A percentile compares a stretch with the other conserved stretches of the same genome.
Conservation (phyloP, 92 coral and sea anemone species). For the Zoanthus sansibaricus region DNA sequence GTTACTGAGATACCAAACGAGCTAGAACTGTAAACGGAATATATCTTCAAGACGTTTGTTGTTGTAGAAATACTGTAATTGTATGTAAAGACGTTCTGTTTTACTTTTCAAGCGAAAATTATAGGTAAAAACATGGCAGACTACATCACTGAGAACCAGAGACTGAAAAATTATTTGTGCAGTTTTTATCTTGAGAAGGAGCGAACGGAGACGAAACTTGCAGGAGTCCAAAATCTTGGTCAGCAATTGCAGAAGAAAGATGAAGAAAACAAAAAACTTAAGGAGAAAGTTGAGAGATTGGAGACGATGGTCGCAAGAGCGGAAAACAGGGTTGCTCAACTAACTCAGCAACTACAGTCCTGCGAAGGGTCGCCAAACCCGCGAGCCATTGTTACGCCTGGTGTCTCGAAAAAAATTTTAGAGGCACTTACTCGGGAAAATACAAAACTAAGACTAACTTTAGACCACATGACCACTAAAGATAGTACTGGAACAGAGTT, state of each 20-base stretch:
- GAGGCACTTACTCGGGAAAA: slow-evolving; percentile 87
- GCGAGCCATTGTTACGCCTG: slow-evolving; percentile 79
- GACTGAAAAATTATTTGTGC: slow-evolving; percentile 62
- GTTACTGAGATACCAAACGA: too few relatives aligned
- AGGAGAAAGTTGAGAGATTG: slow-evolving; percentile 66
- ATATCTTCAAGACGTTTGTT: too few relatives aligned
- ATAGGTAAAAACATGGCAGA: slow-evolving; percentile 18
- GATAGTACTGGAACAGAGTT: slow-evolving; percentile 69
- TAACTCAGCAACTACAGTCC: slow-evolving; percentile 43
- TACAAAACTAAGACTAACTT: slow-evolving; percentile 77
- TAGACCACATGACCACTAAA: slow-evolving; percentile 73
- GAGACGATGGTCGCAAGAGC: slow-evolving; percentile 82
- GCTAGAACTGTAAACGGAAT: too few relatives aligned
- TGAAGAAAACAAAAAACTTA: slow-evolving; percentile 46
- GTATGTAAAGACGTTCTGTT: too few relatives aligned
- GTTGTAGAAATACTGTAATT: too few relatives aligned
- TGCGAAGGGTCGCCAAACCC: slow-evolving; percentile 56
- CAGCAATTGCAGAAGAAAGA: slow-evolving; percentile 73
- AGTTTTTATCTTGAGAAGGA: slow-evolving; percentile 49
- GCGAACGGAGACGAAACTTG: slow-evolving; percentile 58
- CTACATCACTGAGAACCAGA: slow-evolving; percentile 37
- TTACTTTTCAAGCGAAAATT: too few relatives aligned
- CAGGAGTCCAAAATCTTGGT: slow-evolving; percentile 83
- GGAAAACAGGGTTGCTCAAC: slow-evolving; percentile 86
- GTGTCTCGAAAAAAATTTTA: slow-evolving; percentile 83